Evolutionary conservation across 2,888 invertebrate species (phyloP), one percentile per base, ranked within the genome.

Genomic region (Tinea trinotella): DNA sequence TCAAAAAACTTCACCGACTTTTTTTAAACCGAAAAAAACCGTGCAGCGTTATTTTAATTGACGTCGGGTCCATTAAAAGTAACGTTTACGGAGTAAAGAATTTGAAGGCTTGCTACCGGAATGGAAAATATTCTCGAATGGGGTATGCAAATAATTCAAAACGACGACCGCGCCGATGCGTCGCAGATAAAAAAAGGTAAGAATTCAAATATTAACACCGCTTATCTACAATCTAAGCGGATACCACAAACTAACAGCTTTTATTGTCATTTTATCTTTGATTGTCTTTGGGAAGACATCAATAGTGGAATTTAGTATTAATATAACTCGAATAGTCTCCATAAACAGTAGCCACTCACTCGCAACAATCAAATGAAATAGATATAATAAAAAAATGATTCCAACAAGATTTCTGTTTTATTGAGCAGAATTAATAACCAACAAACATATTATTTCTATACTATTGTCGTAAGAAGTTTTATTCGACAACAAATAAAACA

Each of bases 31-130:
- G 34, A 13, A 56, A 71, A 69, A 71, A 64, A 62, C 59, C 61
- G 60, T 56, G 57, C 67, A 59, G 69, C 70, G 76, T 70, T 77
- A 83, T 83, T 83, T 84, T 84, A 84, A 85, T 83, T 83, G 81
- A 82, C 76, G 74, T 68, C 71, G 70, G 65, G 68, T 65, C 67
- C 61, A 72, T 74, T 70, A 74, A 75, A 75, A 75, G 68, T 68
- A 68, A 66, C 70, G 69, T 71, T 64, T 61, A 64, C 61, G 61
- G 66, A 68, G 67, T 74, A 66, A 80, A 75, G 79, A 81, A 79
- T 79, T 71, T 62, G 67, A 71, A 69, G 70, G 68, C 64, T 65
- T 13, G 67, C 70, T 74, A 71, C 72, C 60, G 79, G 78, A 72
- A 81, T 79, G 74, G 62, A 65, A 74, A 71, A 67, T 67, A 80